These are phyloP conservation scores for Ascidia mentula DNA, from an alignment of 23 tunicate species.

Conservation along the genomic window DNA sequence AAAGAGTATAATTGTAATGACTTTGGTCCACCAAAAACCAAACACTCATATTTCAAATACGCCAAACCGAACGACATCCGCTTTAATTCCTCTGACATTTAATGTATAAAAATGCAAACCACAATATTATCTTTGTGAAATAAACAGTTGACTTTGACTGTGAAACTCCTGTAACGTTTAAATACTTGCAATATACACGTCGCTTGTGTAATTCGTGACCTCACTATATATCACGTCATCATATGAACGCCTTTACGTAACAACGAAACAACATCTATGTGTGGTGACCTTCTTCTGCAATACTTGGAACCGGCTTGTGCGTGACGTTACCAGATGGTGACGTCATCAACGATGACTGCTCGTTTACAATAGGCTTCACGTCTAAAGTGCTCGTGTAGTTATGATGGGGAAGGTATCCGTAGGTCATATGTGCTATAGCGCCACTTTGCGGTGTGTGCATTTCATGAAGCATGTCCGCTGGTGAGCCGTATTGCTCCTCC, in stretches of 20 bases:
- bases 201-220: constrained; percentile 3
- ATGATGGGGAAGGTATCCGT: neutral
- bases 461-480: neutral
- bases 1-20: no score
- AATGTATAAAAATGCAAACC: no score
- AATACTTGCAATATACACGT: neutral
- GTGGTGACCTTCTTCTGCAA: neutral
- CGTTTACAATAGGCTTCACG: neutral
- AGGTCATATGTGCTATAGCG: constrained; percentile 17
- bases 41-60: no score
- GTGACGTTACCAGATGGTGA: neutral
- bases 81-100: no score
- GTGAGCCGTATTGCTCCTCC: neutral
- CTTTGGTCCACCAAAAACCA: no score
- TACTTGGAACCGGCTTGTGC: neutral
- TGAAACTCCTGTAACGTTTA: no score
- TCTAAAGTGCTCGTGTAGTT: neutral
- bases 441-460: constrained; percentile 39
- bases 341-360: neutral
- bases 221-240: neutral
- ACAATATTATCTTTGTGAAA: no score
- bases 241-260: neutral
- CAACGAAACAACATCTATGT: neutral
- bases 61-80: no score
- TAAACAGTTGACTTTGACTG: no score